Evolutionary conservation across 2,797 vertebrate species (phyloP).

Genomic region (Momotus momota): DNA sequence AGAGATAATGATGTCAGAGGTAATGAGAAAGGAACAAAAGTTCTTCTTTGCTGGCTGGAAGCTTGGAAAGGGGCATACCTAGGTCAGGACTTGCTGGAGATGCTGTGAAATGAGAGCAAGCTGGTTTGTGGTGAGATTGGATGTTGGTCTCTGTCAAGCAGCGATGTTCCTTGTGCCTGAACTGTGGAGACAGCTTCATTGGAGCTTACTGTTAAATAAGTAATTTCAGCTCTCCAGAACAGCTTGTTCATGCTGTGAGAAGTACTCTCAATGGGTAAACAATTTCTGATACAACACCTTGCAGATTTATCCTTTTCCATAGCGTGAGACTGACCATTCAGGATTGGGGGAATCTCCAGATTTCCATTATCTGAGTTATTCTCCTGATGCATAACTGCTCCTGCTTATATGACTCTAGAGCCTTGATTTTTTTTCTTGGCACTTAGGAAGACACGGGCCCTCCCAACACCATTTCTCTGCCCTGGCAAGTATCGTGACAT

Average conservation of each 20-base stretch:
- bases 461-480: not conserved
- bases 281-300: accelerated
- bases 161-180: not conserved
- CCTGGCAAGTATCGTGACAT: not conserved
- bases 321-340: not conserved
- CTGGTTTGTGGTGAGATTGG: not conserved
- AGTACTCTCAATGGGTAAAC: not conserved
- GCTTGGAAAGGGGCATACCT: not conserved
- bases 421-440: not conserved
- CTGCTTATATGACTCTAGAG: not conserved
- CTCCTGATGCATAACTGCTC: not conserved
- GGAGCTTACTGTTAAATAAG: not conserved
- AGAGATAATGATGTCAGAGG: not conserved
- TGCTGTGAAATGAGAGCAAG: not conserved
- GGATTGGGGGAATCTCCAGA: not conserved
- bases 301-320: accelerated
- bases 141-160: not conserved
- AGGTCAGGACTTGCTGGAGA: not conserved
- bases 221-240: not conserved
- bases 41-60: not conserved
- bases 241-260: accelerated
- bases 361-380: not conserved
- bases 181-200: not conserved
- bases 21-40: not conserved
- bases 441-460: not conserved